Conservation (phyloP, 2,888 invertebrate species). For the Stramonita haemastoma region DNA sequence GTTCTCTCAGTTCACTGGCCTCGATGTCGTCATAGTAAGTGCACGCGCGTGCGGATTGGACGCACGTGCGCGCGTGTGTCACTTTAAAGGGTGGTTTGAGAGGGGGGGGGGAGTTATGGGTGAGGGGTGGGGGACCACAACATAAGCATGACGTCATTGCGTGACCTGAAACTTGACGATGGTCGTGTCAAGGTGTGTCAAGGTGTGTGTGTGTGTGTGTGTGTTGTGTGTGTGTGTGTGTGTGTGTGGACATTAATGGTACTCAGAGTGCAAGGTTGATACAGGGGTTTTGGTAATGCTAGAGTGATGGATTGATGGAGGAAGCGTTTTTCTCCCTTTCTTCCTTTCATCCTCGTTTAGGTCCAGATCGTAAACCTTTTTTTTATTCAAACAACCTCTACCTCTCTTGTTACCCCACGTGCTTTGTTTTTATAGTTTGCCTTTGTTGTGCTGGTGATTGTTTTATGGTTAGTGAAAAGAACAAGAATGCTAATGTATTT, state of each 20-base stretch:
- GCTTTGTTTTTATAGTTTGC: too few relatives aligned
- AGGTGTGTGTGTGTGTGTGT: too few relatives aligned
- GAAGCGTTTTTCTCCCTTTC: too few relatives aligned
- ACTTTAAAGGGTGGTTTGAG: neutral
- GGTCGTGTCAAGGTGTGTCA: too few relatives aligned
- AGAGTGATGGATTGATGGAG: neutral
- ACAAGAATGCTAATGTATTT: neutral
- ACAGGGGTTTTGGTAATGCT: neutral
- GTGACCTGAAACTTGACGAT: neutral
- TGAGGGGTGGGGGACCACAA: neutral
- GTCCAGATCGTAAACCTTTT: too few relatives aligned
- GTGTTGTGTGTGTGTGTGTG: too few relatives aligned
- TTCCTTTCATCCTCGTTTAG: too few relatives aligned
- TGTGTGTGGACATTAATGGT: neutral
- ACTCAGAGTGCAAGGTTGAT: neutral
- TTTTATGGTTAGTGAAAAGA: too few relatives aligned
- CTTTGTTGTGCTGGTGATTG: too few relatives aligned
- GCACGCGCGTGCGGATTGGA: neutral
- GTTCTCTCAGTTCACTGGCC: constrained; percentile 15
- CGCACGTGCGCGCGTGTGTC: neutral
- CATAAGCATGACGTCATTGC: neutral
- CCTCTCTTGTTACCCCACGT: too few relatives aligned
- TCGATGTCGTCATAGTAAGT: neutral
- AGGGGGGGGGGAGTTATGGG: neutral
- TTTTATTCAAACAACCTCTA: too few relatives aligned